These are phyloP conservation scores for Cybosia mesomella DNA, from an alignment of 2,888 invertebrate species.

Conservation along the genomic window DNA sequence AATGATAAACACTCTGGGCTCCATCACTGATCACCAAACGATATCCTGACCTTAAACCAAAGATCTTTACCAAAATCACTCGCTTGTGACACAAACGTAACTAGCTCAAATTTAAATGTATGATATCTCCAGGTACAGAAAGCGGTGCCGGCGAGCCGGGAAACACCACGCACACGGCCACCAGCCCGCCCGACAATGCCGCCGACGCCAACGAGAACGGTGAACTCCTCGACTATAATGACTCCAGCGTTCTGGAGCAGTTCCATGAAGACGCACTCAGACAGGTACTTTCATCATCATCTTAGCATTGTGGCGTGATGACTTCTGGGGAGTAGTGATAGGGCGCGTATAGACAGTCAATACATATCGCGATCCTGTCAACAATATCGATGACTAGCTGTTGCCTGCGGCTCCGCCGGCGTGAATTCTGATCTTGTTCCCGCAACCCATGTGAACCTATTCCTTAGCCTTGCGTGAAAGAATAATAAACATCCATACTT, in stretches of 20 bases:
- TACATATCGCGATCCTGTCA: no score
- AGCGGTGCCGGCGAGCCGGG: constrained; percentile 76
- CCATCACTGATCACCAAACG: constrained; percentile 97
- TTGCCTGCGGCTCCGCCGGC: no score
- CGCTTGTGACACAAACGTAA: no score
- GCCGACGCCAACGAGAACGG: constrained; percentile 74
- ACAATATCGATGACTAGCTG: no score
- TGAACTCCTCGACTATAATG: constrained; percentile 87
- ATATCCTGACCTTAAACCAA: constrained; percentile 93
- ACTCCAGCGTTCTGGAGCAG: constrained; percentile 89
- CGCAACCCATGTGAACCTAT: no score
- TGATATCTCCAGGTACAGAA: constrained; percentile 64
- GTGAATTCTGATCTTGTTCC: no score
- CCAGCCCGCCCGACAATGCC: constrained; percentile 66
- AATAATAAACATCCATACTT: no score
- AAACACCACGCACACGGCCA: constrained; percentile 62
- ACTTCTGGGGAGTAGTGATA: no score
- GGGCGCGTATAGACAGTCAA: no score
- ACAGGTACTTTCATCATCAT: constrained; percentile 78
- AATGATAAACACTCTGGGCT: constrained; percentile 97
- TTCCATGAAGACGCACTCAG: constrained; percentile 92
- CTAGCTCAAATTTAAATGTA: no score
- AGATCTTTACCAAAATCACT: no score
- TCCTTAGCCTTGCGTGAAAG: no score
- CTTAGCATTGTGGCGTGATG: neutral